These are phyloP conservation scores for Perdita meconis DNA, from an alignment of 2,888 invertebrate genomes.

Conservation along the genomic window DNA sequence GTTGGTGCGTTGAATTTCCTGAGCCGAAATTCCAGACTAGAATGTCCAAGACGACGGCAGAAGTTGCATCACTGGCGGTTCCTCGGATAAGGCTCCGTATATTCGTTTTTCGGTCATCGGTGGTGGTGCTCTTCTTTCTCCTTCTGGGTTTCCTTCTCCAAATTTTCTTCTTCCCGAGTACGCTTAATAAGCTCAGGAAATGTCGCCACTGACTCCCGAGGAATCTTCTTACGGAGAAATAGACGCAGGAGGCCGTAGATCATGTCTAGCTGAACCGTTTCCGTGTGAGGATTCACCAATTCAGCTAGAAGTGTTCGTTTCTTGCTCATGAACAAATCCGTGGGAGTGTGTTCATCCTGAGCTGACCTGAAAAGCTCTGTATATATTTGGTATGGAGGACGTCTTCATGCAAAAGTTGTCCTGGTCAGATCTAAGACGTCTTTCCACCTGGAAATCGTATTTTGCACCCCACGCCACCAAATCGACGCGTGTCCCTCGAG, in stretches of 20 bases:
- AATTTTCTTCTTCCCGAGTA: no score
- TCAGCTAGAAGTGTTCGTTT: not conserved
- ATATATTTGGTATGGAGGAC: not conserved
- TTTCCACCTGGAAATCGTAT: not conserved
- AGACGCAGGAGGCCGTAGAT: not conserved
- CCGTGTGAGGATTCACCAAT: not conserved
- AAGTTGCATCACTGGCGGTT: no score
- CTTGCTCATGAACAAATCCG: not conserved
- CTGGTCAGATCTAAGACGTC: not conserved
- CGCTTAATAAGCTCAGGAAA: no score
- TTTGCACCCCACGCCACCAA: not conserved
- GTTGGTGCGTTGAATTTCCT: no score
- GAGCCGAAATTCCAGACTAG: no score
- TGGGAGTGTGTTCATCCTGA: not conserved
- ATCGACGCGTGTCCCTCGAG: not conserved
- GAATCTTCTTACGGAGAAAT: not conserved
- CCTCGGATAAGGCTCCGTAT: no score
- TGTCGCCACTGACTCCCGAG: not conserved
- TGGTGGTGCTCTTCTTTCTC: no score
- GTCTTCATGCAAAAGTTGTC: not conserved
- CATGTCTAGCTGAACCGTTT: not conserved
- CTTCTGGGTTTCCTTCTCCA: no score
- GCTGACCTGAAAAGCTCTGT: not conserved
- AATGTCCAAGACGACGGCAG: no score
- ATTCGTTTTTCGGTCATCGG: no score